These are phyloP conservation scores for Apamea crenata DNA, from an alignment of 2,888 invertebrate genomes.

Conservation along the genomic window DNA sequence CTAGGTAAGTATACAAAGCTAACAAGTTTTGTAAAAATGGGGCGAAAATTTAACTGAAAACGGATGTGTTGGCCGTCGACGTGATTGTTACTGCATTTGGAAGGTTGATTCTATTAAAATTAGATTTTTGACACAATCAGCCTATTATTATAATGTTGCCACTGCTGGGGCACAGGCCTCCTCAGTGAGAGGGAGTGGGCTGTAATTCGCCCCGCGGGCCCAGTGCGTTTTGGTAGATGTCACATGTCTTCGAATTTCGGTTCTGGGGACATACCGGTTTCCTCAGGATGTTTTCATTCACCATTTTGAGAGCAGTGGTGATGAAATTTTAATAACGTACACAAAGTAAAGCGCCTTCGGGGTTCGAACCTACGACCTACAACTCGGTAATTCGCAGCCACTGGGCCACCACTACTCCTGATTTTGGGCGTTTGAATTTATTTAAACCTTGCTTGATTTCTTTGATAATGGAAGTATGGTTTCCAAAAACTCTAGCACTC, in stretches of 20 bases:
- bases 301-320: not conserved
- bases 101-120: conserved; percentile 41
- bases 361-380: not conserved
- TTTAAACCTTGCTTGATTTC: not conserved
- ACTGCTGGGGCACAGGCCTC: not conserved
- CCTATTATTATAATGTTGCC: not conserved
- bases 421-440: conserved; percentile 27
- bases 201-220: too few relatives aligned
- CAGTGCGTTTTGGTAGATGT: not conserved
- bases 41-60: conserved; percentile 47
- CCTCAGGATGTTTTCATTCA: not conserved
- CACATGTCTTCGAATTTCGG: not conserved
- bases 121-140: conserved; percentile 17
- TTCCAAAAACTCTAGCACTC: not conserved
- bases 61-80: conserved; percentile 47
- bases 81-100: conserved; percentile 40
- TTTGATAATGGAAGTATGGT: not conserved
- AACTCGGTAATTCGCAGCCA: not conserved
- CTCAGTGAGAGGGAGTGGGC: not conserved
- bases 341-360: too few relatives aligned
- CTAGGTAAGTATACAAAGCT: conserved; percentile 55
- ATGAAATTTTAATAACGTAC: too few relatives aligned
- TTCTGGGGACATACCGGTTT: not conserved
- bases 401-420: not conserved
- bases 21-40: conserved; percentile 42